Base-by-base conservation (phyloP, 2,797 vertebrate genomes). In the Cyclura pinguis region DNA sequence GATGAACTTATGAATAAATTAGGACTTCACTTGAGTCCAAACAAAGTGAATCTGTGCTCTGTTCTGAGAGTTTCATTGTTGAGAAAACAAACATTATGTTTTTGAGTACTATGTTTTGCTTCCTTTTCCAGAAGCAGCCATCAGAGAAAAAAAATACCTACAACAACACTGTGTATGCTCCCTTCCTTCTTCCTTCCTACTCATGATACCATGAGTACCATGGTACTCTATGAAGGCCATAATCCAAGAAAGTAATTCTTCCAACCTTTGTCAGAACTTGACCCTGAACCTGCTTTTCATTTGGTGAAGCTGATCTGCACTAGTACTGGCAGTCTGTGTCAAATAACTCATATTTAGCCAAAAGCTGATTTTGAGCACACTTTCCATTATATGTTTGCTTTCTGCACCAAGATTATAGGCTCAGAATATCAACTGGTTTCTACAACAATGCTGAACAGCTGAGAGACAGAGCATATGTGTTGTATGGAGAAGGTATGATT, bases 41-140 rank as follows among this genome's bases (percentile, higher is more conserved):
- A 92, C 85, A 87, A 89, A 89, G 91, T 59, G 59, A 47, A 87
- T 73, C 74, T 84, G 73, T 87, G 72, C 35, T 32, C 52, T 50
- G 64, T 59, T 29, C 42, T 38, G 64, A 84, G 55, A 52, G 32
- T 86, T 64, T 87, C 27, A 47, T 86, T 80, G 50, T 57, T 73
- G 50, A 67, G 12, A 72, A 73, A 80, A 76, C 32, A 84, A 86
- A 91, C 85, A 89, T 10, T 3, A 29, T 87, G 8, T 62, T 42
- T 87, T 38, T 62, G 77, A 27, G 55, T 59, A 83, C 77, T 57
- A 12, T 86, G 38, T 86, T 92, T 72, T 88, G 62, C 47, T 89
- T 83, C 52, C 38, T 50, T 47, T n/a, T 85, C 76, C 64, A 85
- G 67, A 32, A 69, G 55, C 59, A 77, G 72, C 2, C n/a, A 57